Evolutionary conservation across 1,140 invertebrate genomes (phyloP).

Genomic region (Drosophila navojoa): DNA sequence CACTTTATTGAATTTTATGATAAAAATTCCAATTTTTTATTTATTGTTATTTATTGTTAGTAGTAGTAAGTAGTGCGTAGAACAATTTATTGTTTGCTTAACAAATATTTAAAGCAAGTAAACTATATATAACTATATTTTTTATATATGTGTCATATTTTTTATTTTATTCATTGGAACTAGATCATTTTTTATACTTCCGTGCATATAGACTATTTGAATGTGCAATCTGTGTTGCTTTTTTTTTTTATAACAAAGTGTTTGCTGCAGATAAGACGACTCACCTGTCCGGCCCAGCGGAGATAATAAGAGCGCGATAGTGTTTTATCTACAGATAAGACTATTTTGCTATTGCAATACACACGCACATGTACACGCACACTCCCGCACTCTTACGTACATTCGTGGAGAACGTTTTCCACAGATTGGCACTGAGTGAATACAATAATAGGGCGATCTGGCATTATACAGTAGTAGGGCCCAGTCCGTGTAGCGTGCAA

Average conservation of each 20-base stretch:
- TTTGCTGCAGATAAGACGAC: constrained; percentile 18
- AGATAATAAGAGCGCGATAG: constrained; percentile 29
- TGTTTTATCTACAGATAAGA: constrained; percentile 42
- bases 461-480: constrained; percentile 31
- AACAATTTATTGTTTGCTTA: too few relatives aligned
- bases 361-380: background rate
- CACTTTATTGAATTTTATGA: too few relatives aligned
- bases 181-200: background rate
- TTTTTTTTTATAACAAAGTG: background rate
- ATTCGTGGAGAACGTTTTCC: background rate
- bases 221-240: background rate
- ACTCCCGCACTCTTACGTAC: background rate
- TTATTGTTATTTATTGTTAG: too few relatives aligned
- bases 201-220: background rate
- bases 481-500: constrained; percentile 23
- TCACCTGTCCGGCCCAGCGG: constrained; percentile 3
- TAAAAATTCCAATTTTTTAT: too few relatives aligned
- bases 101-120: too few relatives aligned
- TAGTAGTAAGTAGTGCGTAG: too few relatives aligned
- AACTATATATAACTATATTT: too few relatives aligned
- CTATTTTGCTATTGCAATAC: background rate
- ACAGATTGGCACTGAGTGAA: constrained; percentile 23
- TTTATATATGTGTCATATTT: too few relatives aligned
- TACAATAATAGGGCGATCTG: constrained; percentile 46
- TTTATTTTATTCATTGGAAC: constrained; percentile 1